Conservation (phyloP, 2,797 vertebrate species). For the Phylloscopus collybita region DNA sequence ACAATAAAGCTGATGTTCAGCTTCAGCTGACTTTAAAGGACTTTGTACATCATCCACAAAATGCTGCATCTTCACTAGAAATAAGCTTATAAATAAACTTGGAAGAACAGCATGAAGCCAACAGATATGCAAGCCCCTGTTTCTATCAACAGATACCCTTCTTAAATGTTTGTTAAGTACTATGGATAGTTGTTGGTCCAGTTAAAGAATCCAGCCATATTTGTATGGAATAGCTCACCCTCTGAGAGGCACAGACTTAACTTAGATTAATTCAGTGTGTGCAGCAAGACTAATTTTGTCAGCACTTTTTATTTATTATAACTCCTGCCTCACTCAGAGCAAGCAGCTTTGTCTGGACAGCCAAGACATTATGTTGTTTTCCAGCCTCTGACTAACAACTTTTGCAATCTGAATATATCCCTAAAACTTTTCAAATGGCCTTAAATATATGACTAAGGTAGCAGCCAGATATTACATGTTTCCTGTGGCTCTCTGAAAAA, state of each 20-base stretch:
- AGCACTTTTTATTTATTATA: not conserved
- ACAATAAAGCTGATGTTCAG: not conserved
- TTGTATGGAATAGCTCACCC: not conserved
- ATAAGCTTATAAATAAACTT: not conserved
- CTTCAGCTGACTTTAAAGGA: not conserved
- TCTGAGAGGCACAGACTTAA: not conserved
- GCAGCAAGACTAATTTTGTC: not conserved
- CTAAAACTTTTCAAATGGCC: not conserved
- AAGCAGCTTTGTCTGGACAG: not conserved
- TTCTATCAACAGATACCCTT: not conserved
- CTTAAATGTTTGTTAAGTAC: not conserved
- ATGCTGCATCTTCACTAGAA: not conserved
- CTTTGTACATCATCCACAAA: not conserved
- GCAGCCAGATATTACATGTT: not conserved
- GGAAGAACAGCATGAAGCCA: not conserved
- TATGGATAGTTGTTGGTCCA: not conserved
- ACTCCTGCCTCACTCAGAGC: not conserved
- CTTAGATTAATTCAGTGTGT: not conserved
- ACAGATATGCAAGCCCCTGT: not conserved
- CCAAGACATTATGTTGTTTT: not conserved
- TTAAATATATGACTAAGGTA: conserved; percentile 20
- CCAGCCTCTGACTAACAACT: not conserved
- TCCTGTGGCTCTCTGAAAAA: not conserved
- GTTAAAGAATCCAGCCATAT: not conserved
- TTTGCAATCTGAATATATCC: not conserved